phyloP scores from a whole-genome alignment of 2,888 invertebrate species.

The Phalera bucephala region DNA sequence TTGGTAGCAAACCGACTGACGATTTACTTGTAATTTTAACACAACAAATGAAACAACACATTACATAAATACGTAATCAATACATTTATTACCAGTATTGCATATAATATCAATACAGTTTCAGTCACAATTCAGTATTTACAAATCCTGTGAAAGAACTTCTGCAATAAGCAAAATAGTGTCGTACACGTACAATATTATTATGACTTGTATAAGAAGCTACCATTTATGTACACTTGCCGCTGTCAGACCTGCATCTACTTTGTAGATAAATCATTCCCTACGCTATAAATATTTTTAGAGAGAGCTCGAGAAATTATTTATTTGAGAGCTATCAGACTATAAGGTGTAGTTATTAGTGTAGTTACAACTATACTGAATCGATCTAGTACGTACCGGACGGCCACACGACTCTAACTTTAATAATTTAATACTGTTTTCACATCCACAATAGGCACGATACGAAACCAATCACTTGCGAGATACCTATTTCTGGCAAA shows the following conservation, averaged over 20 bases:
- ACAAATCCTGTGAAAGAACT: conserved; percentile 28
- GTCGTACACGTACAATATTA: conserved; percentile 24
- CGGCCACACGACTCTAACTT: conserved; percentile 18
- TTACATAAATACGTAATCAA: conserved; percentile 26
- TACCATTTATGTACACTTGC: conserved; percentile 4
- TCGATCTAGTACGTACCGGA: conserved; percentile 15
- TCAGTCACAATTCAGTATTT: conserved; percentile 36
- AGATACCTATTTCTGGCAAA: conserved; percentile 27
- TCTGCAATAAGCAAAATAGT: conserved; percentile 24
- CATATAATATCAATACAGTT: conserved; percentile 36
- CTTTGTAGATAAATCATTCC: conserved; percentile 24
- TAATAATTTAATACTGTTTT: conserved; percentile 51
- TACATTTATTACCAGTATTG: conserved; percentile 40
- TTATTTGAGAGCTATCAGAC: conserved; percentile 24
- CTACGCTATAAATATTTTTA: conserved; percentile 23
- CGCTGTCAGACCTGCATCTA: conserved; percentile 16
- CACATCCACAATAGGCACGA: conserved; percentile 36
- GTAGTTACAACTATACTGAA: no score
- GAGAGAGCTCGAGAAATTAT: conserved; percentile 38
- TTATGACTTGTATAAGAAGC: conserved; percentile 30
- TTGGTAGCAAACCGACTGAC: no score
- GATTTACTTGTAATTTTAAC: no score
- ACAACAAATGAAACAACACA: conserved; percentile 26
- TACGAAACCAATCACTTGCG: conserved; percentile 23
- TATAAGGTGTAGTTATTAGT: no score